Percentiles rank a stretch among this genome's conserved stretches.
phyloP scores from a whole-genome alignment of 2,888 invertebrate genomes.

The Cecidostiba fungosa region DNA sequence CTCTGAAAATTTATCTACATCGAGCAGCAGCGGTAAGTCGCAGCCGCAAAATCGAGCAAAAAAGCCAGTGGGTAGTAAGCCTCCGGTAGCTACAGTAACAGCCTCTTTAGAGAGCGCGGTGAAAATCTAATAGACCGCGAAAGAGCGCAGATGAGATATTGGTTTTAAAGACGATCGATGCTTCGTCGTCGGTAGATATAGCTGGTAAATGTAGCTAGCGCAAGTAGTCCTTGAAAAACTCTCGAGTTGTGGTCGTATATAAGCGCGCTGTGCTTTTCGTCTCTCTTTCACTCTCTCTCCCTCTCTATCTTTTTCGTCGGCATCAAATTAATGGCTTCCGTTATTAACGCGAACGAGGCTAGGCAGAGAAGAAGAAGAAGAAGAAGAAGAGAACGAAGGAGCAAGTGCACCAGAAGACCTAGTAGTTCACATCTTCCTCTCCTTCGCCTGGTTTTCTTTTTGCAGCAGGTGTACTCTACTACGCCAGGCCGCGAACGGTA shows the following conservation, averaged over 20 bases:
- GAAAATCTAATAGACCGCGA: constrained; percentile 75
- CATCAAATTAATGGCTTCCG: constrained; percentile 68
- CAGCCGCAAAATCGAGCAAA: constrained; percentile 23
- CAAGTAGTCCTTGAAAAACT: constrained; percentile 55
- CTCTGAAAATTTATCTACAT: constrained; percentile 44
- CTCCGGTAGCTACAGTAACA: constrained; percentile 13
- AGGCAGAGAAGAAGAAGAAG: constrained; percentile 18
- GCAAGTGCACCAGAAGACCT: background rate
- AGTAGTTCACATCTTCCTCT: background rate
- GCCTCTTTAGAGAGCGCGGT: constrained; percentile 61
- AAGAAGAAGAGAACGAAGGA: constrained; percentile 19
- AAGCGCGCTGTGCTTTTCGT: background rate
- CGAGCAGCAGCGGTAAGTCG: background rate
- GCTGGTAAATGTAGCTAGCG: background rate
- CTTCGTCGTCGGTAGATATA: background rate
- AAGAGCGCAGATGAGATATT: constrained; percentile 74
- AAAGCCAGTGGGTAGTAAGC: background rate
- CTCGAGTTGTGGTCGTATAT: constrained; percentile 11
- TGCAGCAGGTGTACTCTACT: background rate
- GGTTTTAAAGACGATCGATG: constrained; percentile 70
- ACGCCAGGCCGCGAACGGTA: constrained; percentile 16
- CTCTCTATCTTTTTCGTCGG: constrained; percentile 51
- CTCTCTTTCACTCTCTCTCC: constrained; percentile 5
- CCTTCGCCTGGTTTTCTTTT: background rate
- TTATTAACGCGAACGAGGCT: constrained; percentile 40